Conservation (phyloP, 1,140 invertebrate genomes). For the Solen grandis region DNA sequence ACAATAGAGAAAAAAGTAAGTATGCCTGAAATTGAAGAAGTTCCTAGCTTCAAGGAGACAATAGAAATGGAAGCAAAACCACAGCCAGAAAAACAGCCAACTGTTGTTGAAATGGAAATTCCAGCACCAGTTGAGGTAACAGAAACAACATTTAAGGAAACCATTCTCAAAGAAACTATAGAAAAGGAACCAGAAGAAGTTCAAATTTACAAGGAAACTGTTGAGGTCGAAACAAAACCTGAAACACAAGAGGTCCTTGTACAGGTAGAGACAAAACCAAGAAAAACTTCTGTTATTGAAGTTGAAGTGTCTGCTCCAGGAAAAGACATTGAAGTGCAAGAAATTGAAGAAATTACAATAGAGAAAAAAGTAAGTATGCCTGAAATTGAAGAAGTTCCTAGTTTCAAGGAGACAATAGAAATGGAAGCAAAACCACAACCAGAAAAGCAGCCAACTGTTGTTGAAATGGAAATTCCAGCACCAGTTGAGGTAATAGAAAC, state of each 20-base stretch:
- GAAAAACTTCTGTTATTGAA: no score
- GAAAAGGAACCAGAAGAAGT: constrained; percentile 4
- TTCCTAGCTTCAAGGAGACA: constrained; percentile 15
- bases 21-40: no score
- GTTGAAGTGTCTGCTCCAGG: no score
- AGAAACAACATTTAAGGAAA: background rate
- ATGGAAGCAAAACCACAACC: background rate
- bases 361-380: no score
- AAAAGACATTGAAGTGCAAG: constrained; percentile 46
- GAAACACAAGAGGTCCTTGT: constrained; percentile 13
- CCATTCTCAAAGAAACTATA: constrained; percentile 10
- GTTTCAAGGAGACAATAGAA: constrained; percentile 22
- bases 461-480: background rate
- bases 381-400: constrained; percentile 20
- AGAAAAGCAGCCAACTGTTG: constrained; percentile 5
- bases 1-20: no score
- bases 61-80: background rate
- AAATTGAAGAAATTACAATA: constrained; percentile 6
- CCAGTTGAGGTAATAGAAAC: background rate
- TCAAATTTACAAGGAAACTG: constrained; percentile 1
- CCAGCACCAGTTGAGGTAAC: background rate
- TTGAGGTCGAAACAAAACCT: constrained; percentile 30
- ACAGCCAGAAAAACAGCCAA: background rate
- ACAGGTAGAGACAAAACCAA: constrained; percentile 25
- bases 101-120: constrained; percentile 25